Conservation (phyloP, 2,113 vertebrate species). For the Nothocercus nigrocapillus region DNA sequence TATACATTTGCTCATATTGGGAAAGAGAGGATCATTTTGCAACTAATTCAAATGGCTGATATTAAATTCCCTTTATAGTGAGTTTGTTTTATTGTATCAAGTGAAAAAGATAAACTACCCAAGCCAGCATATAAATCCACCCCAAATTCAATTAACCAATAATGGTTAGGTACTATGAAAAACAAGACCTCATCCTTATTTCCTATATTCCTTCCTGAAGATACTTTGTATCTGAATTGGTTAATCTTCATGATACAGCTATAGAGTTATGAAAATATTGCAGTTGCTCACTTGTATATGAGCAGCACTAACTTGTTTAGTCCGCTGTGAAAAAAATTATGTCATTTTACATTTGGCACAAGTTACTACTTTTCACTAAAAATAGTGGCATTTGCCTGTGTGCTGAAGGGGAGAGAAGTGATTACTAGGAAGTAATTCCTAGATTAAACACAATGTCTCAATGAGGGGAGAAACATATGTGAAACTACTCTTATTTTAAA, state of each 20-base stretch:
- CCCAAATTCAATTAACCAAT: background rate
- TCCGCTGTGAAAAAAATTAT: no score
- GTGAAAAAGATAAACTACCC: background rate
- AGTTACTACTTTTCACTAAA: background rate
- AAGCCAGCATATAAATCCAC: background rate
- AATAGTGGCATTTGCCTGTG: background rate
- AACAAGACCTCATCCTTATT: background rate
- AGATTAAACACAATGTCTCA: background rate
- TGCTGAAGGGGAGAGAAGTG: background rate
- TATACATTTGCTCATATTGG: background rate
- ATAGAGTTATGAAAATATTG: background rate
- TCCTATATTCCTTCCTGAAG: background rate
- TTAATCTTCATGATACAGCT: background rate
- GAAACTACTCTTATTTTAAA: background rate
- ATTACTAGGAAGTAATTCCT: background rate
- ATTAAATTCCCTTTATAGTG: background rate
- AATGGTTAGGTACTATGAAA: background rate
- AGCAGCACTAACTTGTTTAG: background rate
- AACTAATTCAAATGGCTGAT: background rate
- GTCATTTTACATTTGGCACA: background rate
- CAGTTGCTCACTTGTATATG: background rate
- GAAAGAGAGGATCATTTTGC: background rate
- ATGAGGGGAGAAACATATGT: background rate
- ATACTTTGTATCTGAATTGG: background rate
- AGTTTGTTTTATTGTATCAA: background rate